These are phyloP conservation scores for Enteromius fasciolatus DNA, from an alignment of 2,797 vertebrate species.

Conservation along the genomic window DNA sequence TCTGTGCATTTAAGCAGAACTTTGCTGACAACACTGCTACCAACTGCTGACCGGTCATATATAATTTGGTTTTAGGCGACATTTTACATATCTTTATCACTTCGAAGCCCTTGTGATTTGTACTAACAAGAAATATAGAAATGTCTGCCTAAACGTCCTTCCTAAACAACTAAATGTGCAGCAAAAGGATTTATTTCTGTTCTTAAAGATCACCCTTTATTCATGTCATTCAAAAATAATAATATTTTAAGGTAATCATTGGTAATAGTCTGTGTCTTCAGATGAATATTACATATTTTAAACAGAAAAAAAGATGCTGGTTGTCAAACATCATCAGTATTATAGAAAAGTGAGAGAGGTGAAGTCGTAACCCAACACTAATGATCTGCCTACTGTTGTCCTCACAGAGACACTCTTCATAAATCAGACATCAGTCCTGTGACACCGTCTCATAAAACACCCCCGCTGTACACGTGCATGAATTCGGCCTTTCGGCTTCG, in stretches of 20 bases:
- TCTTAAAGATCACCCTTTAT: neutral
- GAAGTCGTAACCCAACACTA: conserved; percentile 45
- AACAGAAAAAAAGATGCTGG: conserved; percentile 12
- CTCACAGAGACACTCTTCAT: conserved; percentile 41
- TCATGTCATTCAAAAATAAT: neutral
- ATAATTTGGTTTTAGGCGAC: conserved; percentile 28
- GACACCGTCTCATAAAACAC: conserved; percentile 36
- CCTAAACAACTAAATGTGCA: conserved; percentile 13
- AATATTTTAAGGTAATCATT: neutral
- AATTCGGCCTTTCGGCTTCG: neutral
- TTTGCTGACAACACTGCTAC: conserved; percentile 24
- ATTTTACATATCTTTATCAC: conserved; percentile 27
- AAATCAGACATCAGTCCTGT: conserved; percentile 44
- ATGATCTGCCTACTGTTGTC: conserved; percentile 42
- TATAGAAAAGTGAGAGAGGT: conserved; percentile 11
- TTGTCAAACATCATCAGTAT: conserved; percentile 25
- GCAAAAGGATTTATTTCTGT: neutral
- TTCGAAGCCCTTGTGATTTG: conserved; percentile 3
- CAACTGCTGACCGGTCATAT: conserved; percentile 38
- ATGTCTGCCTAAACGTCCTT: neutral
- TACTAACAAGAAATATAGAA: neutral
- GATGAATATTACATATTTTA: conserved; percentile 4
- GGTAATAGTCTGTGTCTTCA: neutral
- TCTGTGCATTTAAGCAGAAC: conserved; percentile 42
- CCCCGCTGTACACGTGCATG: conserved; percentile 13